Evolutionary conservation across 2,888 invertebrate species (phyloP), one percentile per base, ranked within the genome.

Genomic region (Chymomyza procnemis): DNA sequence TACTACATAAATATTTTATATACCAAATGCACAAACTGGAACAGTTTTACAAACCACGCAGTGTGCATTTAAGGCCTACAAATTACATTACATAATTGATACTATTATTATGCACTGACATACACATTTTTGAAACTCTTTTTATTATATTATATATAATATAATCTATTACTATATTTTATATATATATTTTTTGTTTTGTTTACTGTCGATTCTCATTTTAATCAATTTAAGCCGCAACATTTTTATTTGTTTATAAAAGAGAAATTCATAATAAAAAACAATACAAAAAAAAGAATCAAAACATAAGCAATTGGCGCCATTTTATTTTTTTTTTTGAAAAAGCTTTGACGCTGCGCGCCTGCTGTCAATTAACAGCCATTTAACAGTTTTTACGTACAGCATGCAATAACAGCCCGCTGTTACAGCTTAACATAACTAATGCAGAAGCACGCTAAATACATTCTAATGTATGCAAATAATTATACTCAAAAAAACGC

Each of bases 1-100:
- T 46, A 66, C 22, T 16, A 14, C 65, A 57, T 67, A 65, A 61
- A 67, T 66, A 66, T 50, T 54, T 46, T 61, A 67, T 60, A 59
- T 62, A 71, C 64, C 57, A 59, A 69, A 34, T 61, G 71, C 64
- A 62, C 64, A 61, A 52, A 66, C 56, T 72, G 69, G 71, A 83
- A 69, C 67, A 65, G 22, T 67, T 60, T 75, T 69, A 66, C 55
- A 66, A 74, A 57, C 60, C 71, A 67, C 65, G 61, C 74, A 70
- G 69, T 72, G 69, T 72, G 81, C 86, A 86, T 86, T 81, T 81
- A 86, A 76, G 64, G 64, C 61, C 56, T 67, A 63, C 69, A 52
- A 26, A 47, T 64, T 67, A 74, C 76, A 76, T 83, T n/a, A n/a
- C 86, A 78, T 73, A 76, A 74, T 85, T 70, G 78, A 67, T 76